phyloP scores from a whole-genome alignment of 1,140 invertebrate genomes.

The Holcopasites calliopsidis region DNA sequence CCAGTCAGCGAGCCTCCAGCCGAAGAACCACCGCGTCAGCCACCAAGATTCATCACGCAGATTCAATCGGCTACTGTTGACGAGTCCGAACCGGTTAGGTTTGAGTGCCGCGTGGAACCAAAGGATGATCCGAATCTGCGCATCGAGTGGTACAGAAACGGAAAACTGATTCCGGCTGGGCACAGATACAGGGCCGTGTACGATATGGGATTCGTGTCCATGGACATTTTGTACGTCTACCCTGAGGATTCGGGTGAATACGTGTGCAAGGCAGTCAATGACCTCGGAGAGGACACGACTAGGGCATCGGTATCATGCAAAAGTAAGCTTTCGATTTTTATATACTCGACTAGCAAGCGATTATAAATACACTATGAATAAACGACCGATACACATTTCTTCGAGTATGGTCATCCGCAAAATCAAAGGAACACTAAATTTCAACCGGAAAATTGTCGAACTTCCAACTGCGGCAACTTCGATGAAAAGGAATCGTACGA shows the following conservation, averaged over 20 bases:
- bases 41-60: slow-evolving; percentile 92
- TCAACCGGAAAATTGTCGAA: no score
- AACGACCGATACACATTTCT: no score
- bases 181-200: slow-evolving; percentile 95
- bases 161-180: slow-evolving; percentile 91
- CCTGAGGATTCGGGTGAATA: slow-evolving; percentile 97
- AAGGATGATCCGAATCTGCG: slow-evolving; percentile 95
- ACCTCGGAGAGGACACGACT: slow-evolving; percentile 93
- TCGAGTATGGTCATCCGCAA: no score
- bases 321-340: slow-evolving; percentile 80
- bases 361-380: no score
- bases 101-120: slow-evolving; percentile 97
- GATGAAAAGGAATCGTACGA: no score
- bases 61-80: slow-evolving; percentile 89
- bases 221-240: slow-evolving; percentile 96
- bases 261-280: slow-evolving; percentile 91
- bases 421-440: no score
- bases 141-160: slow-evolving; percentile 96
- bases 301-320: slow-evolving; percentile 92
- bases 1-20: slow-evolving; percentile 85
- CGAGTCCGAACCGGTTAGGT: slow-evolving; percentile 94
- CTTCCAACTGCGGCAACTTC: no score
- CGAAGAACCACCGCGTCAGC: slow-evolving; percentile 84
- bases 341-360: no score
- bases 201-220: slow-evolving; percentile 96